These are phyloP conservation scores for Pseudopipra pipra DNA, from an alignment of 2,113 vertebrate genomes.

Conservation along the genomic window DNA sequence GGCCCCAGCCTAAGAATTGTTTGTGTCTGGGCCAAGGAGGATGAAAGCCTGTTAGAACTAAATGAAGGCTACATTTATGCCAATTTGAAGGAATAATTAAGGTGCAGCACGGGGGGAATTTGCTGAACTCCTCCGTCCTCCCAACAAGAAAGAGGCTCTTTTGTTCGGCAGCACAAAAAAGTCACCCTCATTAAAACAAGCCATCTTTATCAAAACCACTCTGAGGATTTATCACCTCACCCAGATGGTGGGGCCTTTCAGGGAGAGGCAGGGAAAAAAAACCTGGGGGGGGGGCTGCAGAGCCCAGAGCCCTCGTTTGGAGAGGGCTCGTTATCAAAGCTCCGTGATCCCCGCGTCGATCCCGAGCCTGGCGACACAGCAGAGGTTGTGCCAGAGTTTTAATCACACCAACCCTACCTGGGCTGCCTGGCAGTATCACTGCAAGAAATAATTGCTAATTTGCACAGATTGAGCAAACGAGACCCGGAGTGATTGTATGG, in stretches of 20 bases:
- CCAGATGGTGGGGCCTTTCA: neutral
- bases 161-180: slow-evolving; percentile 11
- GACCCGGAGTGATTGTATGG: slow-evolving; percentile 40
- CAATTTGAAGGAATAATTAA: slow-evolving; percentile 43
- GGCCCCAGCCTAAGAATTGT: neutral
- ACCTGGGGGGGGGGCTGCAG: too few species aligned
- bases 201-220: neutral
- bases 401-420: slow-evolving; percentile 30
- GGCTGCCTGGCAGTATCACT: neutral
- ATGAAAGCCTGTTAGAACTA: slow-evolving; percentile 36
- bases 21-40: slow-evolving; percentile 41
- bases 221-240: neutral
- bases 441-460: slow-evolving; percentile 71
- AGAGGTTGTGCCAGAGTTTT: neutral
- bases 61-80: slow-evolving; percentile 13
- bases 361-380: neutral
- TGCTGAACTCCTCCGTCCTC: slow-evolving; percentile 16
- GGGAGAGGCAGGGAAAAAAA: neutral
- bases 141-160: neutral
- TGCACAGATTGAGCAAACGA: slow-evolving; percentile 63
- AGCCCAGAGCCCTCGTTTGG: neutral
- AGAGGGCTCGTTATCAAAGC: slow-evolving; percentile 1
- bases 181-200: slow-evolving; percentile 13
- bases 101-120: slow-evolving; percentile 17
- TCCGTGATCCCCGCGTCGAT: neutral